phyloP scores from a whole-genome alignment of 2,888 invertebrate species.

The Thymelicus acteon region DNA sequence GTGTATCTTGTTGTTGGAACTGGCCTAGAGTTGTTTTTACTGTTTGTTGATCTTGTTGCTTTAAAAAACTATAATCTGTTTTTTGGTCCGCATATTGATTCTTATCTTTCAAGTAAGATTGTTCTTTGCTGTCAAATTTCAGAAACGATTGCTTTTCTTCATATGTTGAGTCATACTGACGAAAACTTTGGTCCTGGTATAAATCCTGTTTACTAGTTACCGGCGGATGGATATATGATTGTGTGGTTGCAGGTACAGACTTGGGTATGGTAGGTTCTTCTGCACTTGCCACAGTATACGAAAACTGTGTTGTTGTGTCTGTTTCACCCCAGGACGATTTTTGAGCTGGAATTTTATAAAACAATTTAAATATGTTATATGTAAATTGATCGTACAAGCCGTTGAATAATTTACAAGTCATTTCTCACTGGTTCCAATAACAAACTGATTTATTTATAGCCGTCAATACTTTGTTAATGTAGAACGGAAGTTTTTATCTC shows the following conservation, averaged over 20 bases:
- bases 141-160: conserved; percentile 52
- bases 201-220: conserved; percentile 63
- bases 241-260: conserved; percentile 63
- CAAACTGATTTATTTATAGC: conserved; percentile 49
- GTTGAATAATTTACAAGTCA: conserved; percentile 60
- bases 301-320: conserved; percentile 67
- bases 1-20: conserved; percentile 34
- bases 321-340: conserved; percentile 75
- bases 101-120: conserved; percentile 45
- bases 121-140: conserved; percentile 48
- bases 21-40: conserved; percentile 16
- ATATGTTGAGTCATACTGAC: conserved; percentile 59
- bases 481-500: conserved; percentile 71
- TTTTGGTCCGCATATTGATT: conserved; percentile 49
- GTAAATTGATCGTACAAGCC: conserved; percentile 58
- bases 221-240: conserved; percentile 67
- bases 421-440: conserved; percentile 51
- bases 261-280: conserved; percentile 65
- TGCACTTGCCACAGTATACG: conserved; percentile 68
- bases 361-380: conserved; percentile 58
- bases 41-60: conserved; percentile 40
- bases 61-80: conserved; percentile 48
- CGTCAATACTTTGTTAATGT: conserved; percentile 24
- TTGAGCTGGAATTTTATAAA: conserved; percentile 76
- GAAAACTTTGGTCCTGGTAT: conserved; percentile 58